Evolutionary conservation across 2,113 vertebrate species (phyloP), one percentile per base, ranked within the genome.

Genomic region (Phoenicopterus ruber): DNA sequence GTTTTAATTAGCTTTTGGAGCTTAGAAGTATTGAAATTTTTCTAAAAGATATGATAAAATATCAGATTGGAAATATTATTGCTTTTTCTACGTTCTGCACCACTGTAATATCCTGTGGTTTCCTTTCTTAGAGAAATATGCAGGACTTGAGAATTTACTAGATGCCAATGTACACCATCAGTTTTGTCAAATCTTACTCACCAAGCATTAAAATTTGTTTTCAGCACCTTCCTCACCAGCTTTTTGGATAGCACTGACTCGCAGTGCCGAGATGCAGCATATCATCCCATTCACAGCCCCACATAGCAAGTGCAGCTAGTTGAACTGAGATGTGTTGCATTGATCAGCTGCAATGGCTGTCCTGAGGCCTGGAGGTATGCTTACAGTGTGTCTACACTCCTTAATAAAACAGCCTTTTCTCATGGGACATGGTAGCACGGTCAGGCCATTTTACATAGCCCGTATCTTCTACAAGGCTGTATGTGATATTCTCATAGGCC

Each of bases 1-100:
- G 49, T 31, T 95, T 95, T 95, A 86, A 91, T 97, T 94, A 97
- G 26, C 32, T 90, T 87, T 93, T 38, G 83, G 61, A 93, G 50
- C 18, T 65, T 50, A 86, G 52, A 92, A 90, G 13, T 81, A 63
- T 54, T 52, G 88, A 82, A 36, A 12, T n/a, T 72, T 47, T 84
- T 73, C 15, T 29, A 40, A 93, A 93, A 55, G 29, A 67, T 61
- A 38, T 40, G 17, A 69, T 61, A 49, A 88, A 94, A 40, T 54
- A 73, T 50, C 63, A 84, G 55, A 42, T 46, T 88, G 32, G 24
- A 77, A 71, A 40, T 52, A 78, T 83, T 90, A 47, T n/a, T 73
- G 18, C 17, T 87, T 92, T 86, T 90, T 55, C 38, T 46, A 20
- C 7, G 3, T 46, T 92, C 78, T 65, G 29, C 29, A 67, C n/a